Conservation (phyloP, 2,888 invertebrate species). For the Eristalinus sepulchralis region DNA sequence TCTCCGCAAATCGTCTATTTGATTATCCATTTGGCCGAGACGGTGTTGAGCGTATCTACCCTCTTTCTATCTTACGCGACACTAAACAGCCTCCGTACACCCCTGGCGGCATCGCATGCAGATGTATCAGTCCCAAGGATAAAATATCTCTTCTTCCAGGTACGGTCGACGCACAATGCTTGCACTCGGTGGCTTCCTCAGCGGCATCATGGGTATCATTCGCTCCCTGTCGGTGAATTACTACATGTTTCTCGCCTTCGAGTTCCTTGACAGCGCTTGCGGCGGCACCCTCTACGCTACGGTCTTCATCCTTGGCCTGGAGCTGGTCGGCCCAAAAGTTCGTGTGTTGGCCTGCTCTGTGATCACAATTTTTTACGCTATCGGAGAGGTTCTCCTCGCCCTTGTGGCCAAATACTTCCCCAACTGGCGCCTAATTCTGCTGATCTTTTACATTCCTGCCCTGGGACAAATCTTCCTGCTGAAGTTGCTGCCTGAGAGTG, state of each 20-base stretch:
- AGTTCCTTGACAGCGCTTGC: slow-evolving; percentile 87
- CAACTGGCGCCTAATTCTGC: slow-evolving; percentile 86
- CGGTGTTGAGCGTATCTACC: too few relatives aligned
- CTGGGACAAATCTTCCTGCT: slow-evolving; percentile 86
- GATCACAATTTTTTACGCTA: slow-evolving; percentile 86
- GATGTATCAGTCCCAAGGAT: too few relatives aligned
- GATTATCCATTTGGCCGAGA: too few relatives aligned
- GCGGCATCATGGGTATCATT: slow-evolving; percentile 85
- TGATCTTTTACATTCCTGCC: slow-evolving; percentile 85
- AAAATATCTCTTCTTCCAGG: slow-evolving; percentile 66
- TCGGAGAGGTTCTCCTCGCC: slow-evolving; percentile 87
- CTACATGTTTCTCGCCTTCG: slow-evolving; percentile 86
- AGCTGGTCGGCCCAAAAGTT: slow-evolving; percentile 88
- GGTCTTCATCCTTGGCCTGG: slow-evolving; percentile 88
- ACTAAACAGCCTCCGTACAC: too few relatives aligned
- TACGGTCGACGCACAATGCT: slow-evolving; percentile 85
- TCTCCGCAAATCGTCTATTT: too few relatives aligned
- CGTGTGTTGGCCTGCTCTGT: slow-evolving; percentile 88
- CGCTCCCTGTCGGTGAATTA: slow-evolving; percentile 87
- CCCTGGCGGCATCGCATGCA: too few relatives aligned
- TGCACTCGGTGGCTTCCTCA: slow-evolving; percentile 82
- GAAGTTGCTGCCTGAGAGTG: slow-evolving; percentile 87
- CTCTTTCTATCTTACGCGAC: too few relatives aligned
- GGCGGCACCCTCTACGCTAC: slow-evolving; percentile 88
- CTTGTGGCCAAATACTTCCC: slow-evolving; percentile 85